These are phyloP conservation scores for Drosophila prostipennis DNA, from an alignment of 2,888 invertebrate genomes.

Conservation along the genomic window DNA sequence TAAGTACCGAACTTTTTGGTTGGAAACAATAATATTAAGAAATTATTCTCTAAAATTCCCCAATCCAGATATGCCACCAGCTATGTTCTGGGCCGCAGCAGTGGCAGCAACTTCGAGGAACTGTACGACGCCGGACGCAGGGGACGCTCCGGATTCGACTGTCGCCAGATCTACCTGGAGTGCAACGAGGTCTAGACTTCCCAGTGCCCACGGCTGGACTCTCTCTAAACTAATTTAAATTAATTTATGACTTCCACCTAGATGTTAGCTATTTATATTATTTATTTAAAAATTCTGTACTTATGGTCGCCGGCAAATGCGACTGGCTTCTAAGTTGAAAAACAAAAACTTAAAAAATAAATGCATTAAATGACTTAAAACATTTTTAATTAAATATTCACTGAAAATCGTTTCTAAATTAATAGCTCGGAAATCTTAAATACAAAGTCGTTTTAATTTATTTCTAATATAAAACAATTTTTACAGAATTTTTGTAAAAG, in stretches of 20 bases:
- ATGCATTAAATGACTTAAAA: neutral
- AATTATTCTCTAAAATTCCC: neutral
- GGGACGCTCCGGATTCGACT: slow-evolving; percentile 93
- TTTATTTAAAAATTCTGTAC: slow-evolving; percentile 73
- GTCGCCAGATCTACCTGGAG: slow-evolving; percentile 92
- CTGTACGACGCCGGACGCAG: slow-evolving; percentile 94
- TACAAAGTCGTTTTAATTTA: too few relatives aligned
- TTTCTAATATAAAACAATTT: too few relatives aligned
- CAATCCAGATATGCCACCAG: slow-evolving; percentile 92
- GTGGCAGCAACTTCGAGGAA: slow-evolving; percentile 90
- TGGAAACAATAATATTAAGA: too few relatives aligned
- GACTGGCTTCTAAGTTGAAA: slow-evolving; percentile 32
- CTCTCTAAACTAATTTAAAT: slow-evolving; percentile 74
- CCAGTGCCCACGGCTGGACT: slow-evolving; percentile 64
- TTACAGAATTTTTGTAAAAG: neutral
- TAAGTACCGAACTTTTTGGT: too few relatives aligned
- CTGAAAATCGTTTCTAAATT: too few relatives aligned
- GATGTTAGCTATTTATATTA: slow-evolving; percentile 75
- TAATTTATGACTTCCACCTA: slow-evolving; percentile 75
- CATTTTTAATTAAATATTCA: neutral
- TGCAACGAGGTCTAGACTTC: slow-evolving; percentile 92
- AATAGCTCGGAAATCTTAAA: too few relatives aligned
- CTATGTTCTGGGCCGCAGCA: slow-evolving; percentile 91
- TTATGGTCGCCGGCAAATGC: slow-evolving; percentile 43
- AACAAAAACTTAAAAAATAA: slow-evolving; percentile 17